Conservation (phyloP, 2,113 vertebrate species). For the Oreochromis niloticus region DNA sequence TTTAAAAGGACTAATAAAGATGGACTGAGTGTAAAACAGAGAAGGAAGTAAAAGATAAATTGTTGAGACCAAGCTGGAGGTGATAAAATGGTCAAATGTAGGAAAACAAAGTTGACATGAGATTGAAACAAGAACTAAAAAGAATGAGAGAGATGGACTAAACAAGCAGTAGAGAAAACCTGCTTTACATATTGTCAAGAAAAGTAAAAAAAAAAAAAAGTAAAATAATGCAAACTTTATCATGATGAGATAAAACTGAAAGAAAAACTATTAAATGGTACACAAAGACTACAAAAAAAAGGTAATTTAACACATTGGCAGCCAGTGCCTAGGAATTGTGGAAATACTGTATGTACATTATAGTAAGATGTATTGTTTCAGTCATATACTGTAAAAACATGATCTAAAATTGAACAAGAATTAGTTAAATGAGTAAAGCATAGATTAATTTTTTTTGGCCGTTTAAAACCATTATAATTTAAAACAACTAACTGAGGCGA, state of each 20-base stretch:
- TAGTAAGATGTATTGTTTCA: neutral
- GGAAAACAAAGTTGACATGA: constrained; percentile 2
- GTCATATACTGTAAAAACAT: neutral
- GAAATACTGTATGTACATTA: neutral
- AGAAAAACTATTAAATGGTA: neutral
- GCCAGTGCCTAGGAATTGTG: neutral
- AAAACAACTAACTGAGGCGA: neutral
- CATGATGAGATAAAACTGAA: neutral
- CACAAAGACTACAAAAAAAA: neutral
- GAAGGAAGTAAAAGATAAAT: constrained; percentile 9
- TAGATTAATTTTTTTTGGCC: neutral
- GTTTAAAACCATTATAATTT: neutral
- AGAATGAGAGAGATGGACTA: neutral
- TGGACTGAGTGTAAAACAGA: neutral
- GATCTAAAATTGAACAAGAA: neutral
- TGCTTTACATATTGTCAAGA: neutral
- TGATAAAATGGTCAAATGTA: constrained; percentile 28
- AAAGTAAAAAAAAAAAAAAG: neutral
- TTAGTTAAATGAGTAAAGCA: neutral
- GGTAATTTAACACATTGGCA: neutral
- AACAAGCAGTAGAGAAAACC: neutral
- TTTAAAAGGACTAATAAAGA: constrained; percentile 19
- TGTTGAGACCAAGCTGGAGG: neutral
- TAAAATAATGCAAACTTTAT: neutral
- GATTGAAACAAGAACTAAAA: neutral